Conservation (phyloP, 2,113 vertebrate species). For the Physeter macrocephalus region DNA sequence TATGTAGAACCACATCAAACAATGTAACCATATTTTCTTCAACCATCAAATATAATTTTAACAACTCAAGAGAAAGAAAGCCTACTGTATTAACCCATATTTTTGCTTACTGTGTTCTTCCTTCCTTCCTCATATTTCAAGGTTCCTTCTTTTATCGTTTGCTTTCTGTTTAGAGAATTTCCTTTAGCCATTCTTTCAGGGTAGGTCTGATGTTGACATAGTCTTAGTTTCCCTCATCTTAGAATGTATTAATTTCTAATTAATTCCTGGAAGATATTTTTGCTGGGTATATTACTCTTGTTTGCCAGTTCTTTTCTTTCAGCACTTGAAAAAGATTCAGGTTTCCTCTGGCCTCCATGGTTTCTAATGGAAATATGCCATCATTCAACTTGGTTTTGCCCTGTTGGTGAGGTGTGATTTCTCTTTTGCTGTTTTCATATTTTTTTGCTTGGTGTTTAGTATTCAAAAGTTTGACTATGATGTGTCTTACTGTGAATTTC, state of each 20-base stretch:
- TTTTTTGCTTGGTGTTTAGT: background rate
- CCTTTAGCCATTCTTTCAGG: background rate
- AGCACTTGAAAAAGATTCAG: background rate
- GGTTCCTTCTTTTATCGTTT: background rate
- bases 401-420: background rate
- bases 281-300: background rate
- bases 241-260: background rate
- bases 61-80: background rate
- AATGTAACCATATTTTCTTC: background rate
- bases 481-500: background rate
- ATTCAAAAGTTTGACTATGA: background rate
- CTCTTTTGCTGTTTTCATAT: background rate
- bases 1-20: background rate
- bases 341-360: background rate
- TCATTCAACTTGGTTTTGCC: background rate
- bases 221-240: background rate
- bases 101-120: background rate
- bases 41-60: constrained; percentile 3
- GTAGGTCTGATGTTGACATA: background rate
- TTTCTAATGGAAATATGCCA: background rate
- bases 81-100: background rate
- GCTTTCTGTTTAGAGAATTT: background rate
- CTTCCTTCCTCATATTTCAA: background rate
- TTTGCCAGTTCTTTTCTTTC: background rate
- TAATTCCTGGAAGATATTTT: background rate